Evolutionary conservation across 23 tunicate genomes (phyloP).

Genomic region (Ciona savignyi): DNA sequence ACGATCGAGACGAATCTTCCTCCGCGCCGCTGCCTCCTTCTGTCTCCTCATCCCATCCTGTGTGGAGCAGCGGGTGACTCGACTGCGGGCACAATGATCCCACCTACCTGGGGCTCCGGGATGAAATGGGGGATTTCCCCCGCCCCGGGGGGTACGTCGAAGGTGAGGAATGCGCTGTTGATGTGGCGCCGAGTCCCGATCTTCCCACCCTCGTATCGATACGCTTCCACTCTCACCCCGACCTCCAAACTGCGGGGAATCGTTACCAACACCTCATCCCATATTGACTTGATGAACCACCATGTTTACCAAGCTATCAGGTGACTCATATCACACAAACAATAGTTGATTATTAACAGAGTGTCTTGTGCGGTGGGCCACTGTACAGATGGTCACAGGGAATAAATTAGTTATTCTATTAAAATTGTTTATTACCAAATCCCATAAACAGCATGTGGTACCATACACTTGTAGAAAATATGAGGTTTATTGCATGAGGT

Average conservation of each 20-base stretch:
- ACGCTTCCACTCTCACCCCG: slow-evolving; percentile 87
- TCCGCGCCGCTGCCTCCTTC: slow-evolving; percentile 63
- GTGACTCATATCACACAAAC: too few species aligned
- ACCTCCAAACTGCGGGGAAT: slow-evolving; percentile 61
- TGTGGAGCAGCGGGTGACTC: not conserved
- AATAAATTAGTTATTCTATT: too few species aligned
- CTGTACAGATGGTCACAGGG: too few species aligned
- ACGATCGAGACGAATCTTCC: slow-evolving; percentile 83
- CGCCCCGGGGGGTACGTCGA: slow-evolving; percentile 5
- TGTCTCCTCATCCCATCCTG: slow-evolving; percentile 73
- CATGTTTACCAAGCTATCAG: too few species aligned
- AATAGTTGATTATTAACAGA: too few species aligned
- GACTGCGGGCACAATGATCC: not conserved
- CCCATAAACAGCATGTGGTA: too few species aligned
- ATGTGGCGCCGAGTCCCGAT: slow-evolving; percentile 65
- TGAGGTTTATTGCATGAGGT: too few species aligned
- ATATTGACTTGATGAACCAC: too few species aligned
- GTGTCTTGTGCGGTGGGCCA: too few species aligned
- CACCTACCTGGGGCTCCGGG: slow-evolving; percentile 35
- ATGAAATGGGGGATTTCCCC: slow-evolving; percentile 13
- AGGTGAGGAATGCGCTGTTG: slow-evolving; percentile 77
- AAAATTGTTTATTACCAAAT: too few species aligned
- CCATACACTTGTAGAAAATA: too few species aligned
- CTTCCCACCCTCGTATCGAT: slow-evolving; percentile 59
- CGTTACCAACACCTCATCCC: too few species aligned